Percentiles rank a stretch among this genome's conserved stretches.
Conservation (phyloP, 1,140 invertebrate genomes). For the Ctenoplectra terminalis region DNA sequence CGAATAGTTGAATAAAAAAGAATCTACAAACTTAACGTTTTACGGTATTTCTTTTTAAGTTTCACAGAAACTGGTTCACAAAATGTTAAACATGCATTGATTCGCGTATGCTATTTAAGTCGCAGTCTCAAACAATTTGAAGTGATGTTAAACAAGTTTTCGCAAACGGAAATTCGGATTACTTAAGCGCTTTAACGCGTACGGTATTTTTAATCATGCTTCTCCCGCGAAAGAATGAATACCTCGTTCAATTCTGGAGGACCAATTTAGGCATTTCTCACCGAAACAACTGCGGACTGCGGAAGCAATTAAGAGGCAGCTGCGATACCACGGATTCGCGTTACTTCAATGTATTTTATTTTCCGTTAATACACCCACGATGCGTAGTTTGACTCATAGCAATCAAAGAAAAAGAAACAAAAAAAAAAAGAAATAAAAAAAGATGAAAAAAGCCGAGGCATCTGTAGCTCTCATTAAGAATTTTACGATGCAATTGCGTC, state of each 20-base stretch:
- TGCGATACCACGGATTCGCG: conserved; percentile 9
- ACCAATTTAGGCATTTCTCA: conserved; percentile 1
- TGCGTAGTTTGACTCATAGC: neutral
- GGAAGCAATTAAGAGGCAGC: conserved; percentile 19
- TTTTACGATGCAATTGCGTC: conserved; percentile 21
- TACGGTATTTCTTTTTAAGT: too few species aligned
- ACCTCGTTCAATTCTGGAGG: neutral
- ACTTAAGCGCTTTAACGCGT: neutral
- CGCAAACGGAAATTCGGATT: neutral
- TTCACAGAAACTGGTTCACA: too few species aligned
- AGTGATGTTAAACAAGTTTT: neutral
- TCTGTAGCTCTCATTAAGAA: conserved; percentile 12
- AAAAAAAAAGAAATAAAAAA: neutral
- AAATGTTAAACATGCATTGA: too few species aligned
- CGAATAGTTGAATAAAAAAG: too few species aligned
- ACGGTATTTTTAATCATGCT: neutral
- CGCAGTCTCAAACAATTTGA: too few species aligned
- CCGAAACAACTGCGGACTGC: neutral
- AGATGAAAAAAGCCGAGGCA: neutral
- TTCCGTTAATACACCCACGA: neutral
- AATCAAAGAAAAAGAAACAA: neutral
- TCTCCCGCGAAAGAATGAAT: neutral
- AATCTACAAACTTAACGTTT: too few species aligned
- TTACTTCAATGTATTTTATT: neutral
- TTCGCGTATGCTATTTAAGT: too few species aligned